These are phyloP conservation scores for Scolopax bukidnonensis DNA, from an alignment of 2,797 vertebrate species.

Conservation along the genomic window DNA sequence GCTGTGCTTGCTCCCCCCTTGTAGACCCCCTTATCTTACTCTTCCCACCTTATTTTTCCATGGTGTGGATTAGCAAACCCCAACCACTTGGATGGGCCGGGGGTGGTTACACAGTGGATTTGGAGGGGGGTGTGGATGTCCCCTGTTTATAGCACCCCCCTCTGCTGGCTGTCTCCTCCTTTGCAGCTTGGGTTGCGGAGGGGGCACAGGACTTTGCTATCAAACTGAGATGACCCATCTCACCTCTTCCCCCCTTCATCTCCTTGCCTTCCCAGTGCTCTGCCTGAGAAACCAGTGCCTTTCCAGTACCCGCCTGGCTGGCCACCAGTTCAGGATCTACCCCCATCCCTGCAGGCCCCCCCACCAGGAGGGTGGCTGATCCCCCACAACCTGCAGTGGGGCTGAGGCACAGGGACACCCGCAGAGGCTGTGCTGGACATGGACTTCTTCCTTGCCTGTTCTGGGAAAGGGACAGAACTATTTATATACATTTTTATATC, in stretches of 20 bases:
- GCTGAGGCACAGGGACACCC: conserved; percentile 73
- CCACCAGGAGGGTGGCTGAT: conserved; percentile 82
- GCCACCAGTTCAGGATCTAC: conserved; percentile 88
- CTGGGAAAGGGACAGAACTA: not conserved
- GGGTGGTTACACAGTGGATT: not conserved
- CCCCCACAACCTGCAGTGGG: conserved; percentile 85
- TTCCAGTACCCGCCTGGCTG: conserved; percentile 85
- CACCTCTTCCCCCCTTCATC: not conserved
- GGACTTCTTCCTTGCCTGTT: not conserved
- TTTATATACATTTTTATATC: not conserved
- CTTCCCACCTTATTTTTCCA: not conserved
- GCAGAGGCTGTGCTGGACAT: no score
- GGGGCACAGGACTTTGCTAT: not conserved
- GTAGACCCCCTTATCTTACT: not conserved
- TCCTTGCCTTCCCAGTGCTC: conserved; percentile 22
- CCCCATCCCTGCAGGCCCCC: conserved; percentile 89
- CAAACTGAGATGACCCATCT: not conserved
- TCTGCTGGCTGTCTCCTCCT: not conserved
- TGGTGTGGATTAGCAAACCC: not conserved
- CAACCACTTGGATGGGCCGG: not conserved
- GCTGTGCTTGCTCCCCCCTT: not conserved
- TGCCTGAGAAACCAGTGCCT: conserved; percentile 55
- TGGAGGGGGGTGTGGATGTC: fast-evolving
- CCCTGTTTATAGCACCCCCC: not conserved
- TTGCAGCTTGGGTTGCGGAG: fast-evolving